Evolutionary conservation across 2,113 vertebrate species (phyloP).

Genomic region (Heterotilapia buettikoferi): DNA sequence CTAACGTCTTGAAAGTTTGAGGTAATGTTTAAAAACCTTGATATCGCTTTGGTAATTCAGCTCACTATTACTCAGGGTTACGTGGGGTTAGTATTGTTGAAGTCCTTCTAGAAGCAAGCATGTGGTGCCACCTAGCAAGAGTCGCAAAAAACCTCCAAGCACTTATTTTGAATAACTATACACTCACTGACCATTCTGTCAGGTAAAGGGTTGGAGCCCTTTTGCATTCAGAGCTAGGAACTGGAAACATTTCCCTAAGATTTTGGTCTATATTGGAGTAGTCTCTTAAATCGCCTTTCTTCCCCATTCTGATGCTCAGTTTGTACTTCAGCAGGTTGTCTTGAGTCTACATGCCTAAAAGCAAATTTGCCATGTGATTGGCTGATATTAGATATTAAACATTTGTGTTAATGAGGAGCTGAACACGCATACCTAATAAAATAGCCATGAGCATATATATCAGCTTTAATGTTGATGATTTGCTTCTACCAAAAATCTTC

Average conservation of each 20-base stretch:
- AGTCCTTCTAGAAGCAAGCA: neutral
- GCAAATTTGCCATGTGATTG: neutral
- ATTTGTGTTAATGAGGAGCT: neutral
- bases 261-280: accelerated
- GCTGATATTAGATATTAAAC: neutral
- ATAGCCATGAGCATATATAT: neutral
- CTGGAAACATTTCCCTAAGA: neutral
- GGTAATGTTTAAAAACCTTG: neutral
- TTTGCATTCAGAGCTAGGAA: neutral
- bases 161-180: neutral
- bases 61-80: too few species aligned
- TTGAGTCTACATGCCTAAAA: neutral
- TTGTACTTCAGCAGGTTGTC: neutral
- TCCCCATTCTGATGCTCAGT: neutral
- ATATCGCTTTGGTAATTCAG: neutral
- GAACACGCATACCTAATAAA: neutral
- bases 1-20: neutral
- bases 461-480: neutral
- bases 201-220: neutral
- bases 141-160: neutral
- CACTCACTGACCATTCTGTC: neutral
- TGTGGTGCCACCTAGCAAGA: accelerated
- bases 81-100: neutral
- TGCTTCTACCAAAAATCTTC: neutral
- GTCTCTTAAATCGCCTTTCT: neutral